A percentile compares a stretch with the other conserved stretches of the same genome.
Conservation (phyloP, 2,113 vertebrate genomes). For the Peromyscus leucopus region DNA sequence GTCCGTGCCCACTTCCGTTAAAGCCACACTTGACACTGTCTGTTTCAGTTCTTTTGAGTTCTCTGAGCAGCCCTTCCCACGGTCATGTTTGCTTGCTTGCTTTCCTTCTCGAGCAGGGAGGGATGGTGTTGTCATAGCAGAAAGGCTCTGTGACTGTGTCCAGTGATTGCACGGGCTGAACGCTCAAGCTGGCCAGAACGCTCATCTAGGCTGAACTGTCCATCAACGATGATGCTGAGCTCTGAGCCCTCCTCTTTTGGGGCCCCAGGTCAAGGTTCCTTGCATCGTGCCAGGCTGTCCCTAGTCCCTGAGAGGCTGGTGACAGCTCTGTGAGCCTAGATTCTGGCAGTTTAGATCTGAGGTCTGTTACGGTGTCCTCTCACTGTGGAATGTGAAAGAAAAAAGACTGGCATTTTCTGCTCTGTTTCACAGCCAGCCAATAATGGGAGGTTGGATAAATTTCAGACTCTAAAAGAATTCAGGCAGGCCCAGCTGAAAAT, state of each 20-base stretch:
- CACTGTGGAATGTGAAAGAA: constrained; percentile 54
- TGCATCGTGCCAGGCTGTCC: neutral
- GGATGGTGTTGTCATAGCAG: rapidly evolving
- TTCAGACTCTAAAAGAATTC: constrained; percentile 58
- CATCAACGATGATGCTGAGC: neutral
- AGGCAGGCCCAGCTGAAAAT: constrained; percentile 45
- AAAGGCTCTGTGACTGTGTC: neutral
- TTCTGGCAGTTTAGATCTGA: constrained; percentile 14
- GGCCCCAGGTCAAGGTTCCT: neutral
- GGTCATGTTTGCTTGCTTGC: neutral
- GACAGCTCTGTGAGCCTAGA: constrained; percentile 3
- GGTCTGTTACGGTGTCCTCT: constrained; percentile 60
- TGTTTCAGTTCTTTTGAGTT: neutral
- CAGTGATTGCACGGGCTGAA: neutral
- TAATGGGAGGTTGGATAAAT: constrained; percentile 60
- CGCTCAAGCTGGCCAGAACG: neutral
- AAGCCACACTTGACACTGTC: neutral
- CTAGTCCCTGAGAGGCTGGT: neutral
- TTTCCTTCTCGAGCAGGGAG: neutral
- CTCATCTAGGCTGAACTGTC: neutral
- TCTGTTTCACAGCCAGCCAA: constrained; percentile 69
- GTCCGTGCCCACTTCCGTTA: neutral
- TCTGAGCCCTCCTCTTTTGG: neutral
- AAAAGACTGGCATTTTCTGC: constrained; percentile 68
- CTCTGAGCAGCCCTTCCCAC: neutral